Percentiles rank a stretch among this genome's conserved stretches.
These are phyloP conservation scores for Micrastur ruficollis DNA, from an alignment of 2,797 vertebrate genomes.

Conservation along the genomic window DNA sequence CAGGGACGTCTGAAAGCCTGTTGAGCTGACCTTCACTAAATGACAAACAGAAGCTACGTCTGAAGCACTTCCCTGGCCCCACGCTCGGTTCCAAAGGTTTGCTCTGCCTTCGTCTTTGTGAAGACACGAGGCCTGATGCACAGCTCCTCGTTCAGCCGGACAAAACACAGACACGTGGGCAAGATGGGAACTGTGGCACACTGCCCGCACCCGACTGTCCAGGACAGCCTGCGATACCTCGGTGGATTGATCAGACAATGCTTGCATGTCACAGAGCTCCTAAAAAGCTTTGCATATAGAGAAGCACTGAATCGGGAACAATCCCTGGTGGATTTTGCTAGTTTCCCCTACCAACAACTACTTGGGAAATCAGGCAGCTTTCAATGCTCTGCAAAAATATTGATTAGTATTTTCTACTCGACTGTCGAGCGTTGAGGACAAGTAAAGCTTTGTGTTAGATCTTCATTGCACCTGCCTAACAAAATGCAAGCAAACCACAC, in stretches of 20 bases:
- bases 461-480: neutral
- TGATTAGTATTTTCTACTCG: neutral
- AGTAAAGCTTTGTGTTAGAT: neutral
- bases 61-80: neutral
- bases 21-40: neutral
- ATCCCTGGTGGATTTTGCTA: neutral
- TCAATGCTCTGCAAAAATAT: neutral
- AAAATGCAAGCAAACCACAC: neutral
- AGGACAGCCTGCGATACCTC: neutral
- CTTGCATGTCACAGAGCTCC: neutral
- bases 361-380: neutral
- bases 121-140: neutral
- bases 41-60: neutral
- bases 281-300: neutral
- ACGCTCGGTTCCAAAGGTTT: neutral
- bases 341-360: neutral
- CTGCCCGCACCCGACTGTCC: neutral
- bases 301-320: neutral
- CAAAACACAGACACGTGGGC: neutral
- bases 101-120: neutral
- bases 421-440: neutral
- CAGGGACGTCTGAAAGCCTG: neutral
- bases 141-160: neutral
- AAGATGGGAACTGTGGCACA: neutral
- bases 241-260: rapidly evolving